Base-by-base conservation (phyloP, 2,113 vertebrate species). In the Bucco capensis region DNA sequence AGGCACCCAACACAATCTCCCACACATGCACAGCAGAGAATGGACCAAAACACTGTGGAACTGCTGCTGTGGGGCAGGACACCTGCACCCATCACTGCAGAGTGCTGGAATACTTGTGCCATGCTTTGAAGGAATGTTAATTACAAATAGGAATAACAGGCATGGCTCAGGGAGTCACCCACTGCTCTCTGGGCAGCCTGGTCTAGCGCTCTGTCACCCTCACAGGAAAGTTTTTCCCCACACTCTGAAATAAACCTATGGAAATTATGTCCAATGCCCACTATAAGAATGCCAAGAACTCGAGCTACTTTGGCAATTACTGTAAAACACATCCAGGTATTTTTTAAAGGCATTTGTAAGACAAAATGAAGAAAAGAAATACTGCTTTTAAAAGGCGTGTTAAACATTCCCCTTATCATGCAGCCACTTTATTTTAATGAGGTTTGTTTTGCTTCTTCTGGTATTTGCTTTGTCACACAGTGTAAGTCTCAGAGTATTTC, bases 391-490 rank as follows among this genome's bases (percentile, higher is more conserved):
- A 94, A 89, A 96, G 83, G 77, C 58, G 79, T 61, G 83, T 79
- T 65, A 90, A 90, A 89, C 81, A 70, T 69, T 50, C 2, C 1
- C 93, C 81, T 90, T 89, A 84, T 95, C 92, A 79, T 46, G 70
- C 84, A 62, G 83, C 74, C 86, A 90, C 92, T 96, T 86, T 86
- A 91, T 86, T 96, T 95, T 93, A 90, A 92, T 93, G 92, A 95
- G 90, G 70, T 89, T 93, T 93, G 86, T 57, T 95, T 93, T 95
- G 86, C 86, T 81, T 27, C 84, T 74, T 16, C 58, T 50, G 66
- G 6, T 86, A 38, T 93, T 96, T 93, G 86, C 86, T 93, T 54
- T 94, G 93, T 87, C 88, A 44, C 74, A n/a, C n/a, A 0, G 71
- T 23, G 71, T 27, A 65, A 81, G 83, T 46, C 80, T 38, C 78